Percentiles rank a stretch among this genome's conserved stretches.
These are phyloP conservation scores for Crotalus helleri DNA, from an alignment of 2,113 vertebrate genomes.

Conservation along the genomic window DNA sequence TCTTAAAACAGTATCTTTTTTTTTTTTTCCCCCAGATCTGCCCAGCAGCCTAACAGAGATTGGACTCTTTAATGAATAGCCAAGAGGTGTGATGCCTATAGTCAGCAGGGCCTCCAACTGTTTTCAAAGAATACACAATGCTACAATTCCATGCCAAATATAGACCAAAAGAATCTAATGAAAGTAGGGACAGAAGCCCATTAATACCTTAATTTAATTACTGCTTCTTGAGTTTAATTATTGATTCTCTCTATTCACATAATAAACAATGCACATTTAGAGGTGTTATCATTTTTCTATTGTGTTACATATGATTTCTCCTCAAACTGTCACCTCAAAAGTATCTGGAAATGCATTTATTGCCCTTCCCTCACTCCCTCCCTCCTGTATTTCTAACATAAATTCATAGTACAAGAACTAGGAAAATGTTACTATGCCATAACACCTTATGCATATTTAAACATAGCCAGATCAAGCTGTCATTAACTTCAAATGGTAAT, in stretches of 20 bases:
- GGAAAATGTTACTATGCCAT: constrained; percentile 38
- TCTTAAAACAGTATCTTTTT: background rate
- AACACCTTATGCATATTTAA: constrained; percentile 68
- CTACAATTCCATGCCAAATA: background rate
- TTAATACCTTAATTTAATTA: constrained; percentile 8
- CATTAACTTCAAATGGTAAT: constrained; percentile 65
- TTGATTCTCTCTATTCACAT: background rate
- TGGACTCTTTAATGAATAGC: background rate
- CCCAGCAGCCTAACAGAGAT: background rate
- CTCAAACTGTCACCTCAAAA: constrained; percentile 11
- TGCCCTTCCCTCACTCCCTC: background rate
- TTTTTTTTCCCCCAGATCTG: background rate
- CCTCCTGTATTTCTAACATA: constrained; percentile 16
- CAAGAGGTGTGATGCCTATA: background rate
- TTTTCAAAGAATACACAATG: background rate
- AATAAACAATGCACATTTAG: background rate
- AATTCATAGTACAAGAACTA: constrained; percentile 34
- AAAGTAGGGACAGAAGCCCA: background rate
- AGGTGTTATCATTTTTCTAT: background rate
- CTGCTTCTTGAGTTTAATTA: background rate
- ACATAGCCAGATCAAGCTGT: constrained; percentile 59
- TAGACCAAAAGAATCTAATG: background rate
- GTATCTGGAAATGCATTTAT: background rate
- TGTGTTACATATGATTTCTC: constrained; percentile 2
- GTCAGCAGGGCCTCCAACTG: background rate